Conservation (phyloP, 2,888 invertebrate species). For the Tenthredo livida region DNA sequence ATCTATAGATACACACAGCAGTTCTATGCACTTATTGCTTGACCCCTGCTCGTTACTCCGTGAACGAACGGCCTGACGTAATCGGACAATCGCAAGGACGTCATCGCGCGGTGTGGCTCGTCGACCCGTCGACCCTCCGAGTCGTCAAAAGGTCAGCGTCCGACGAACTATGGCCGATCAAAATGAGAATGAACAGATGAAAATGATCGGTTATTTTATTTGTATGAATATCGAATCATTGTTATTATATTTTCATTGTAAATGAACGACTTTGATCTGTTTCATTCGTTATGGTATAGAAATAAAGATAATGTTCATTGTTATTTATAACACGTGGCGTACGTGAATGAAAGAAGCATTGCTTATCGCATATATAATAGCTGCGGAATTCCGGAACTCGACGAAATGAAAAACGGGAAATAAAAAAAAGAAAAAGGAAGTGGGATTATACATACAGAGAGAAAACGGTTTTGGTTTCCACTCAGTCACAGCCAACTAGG, state of each 20-base stretch:
- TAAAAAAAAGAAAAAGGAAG: not conserved
- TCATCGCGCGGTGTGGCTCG: conserved; percentile 18
- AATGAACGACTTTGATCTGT: not conserved
- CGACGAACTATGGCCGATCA: conserved; percentile 8
- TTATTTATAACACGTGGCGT: not conserved
- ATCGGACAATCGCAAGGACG: conserved; percentile 58
- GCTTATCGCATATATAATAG: not conserved
- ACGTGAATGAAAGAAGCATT: not conserved
- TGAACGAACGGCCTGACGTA: conserved; percentile 59
- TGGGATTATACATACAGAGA: not conserved
- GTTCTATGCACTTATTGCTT: conserved; percentile 28
- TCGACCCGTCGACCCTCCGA: conserved; percentile 24
- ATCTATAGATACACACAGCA: not conserved
- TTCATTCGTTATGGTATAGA: not conserved
- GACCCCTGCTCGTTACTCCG: conserved; percentile 59
- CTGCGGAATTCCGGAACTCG: not conserved
- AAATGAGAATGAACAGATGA: conserved; percentile 12
- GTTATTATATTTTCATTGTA: not conserved
- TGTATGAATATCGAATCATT: not conserved
- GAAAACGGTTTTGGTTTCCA: too few relatives aligned
- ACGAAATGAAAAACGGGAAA: not conserved
- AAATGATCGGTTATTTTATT: conserved; percentile 34
- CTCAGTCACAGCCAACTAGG: too few relatives aligned
- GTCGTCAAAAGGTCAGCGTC: conserved; percentile 43
- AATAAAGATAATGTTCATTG: not conserved